These are phyloP conservation scores for Halocaridina rubra DNA, from an alignment of 2,888 invertebrate species.

Conservation along the genomic window DNA sequence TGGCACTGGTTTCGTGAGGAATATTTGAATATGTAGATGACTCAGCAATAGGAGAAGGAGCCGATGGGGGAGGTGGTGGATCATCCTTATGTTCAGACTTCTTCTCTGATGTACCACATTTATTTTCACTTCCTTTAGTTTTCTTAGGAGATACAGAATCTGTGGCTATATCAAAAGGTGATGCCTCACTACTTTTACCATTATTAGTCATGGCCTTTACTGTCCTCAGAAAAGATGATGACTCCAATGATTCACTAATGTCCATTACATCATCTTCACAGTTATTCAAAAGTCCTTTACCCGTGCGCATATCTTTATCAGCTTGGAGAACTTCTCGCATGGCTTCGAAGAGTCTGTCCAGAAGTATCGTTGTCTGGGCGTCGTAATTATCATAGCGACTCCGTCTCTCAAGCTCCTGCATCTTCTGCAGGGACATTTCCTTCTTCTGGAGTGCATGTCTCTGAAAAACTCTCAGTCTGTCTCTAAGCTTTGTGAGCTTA, in stretches of 20 bases:
- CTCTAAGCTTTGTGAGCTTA: constrained; percentile 21
- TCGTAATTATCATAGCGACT: constrained; percentile 44
- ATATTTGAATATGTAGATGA: neutral
- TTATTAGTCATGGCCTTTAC: neutral
- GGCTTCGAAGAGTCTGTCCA: constrained; percentile 42
- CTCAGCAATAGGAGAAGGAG: neutral
- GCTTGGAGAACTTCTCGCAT: constrained; percentile 57
- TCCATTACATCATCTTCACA: neutral
- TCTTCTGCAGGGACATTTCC: constrained; percentile 40
- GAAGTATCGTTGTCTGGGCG: constrained; percentile 25
- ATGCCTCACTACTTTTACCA: neutral
- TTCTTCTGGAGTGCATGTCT: constrained; percentile 28
- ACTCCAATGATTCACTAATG: neutral
- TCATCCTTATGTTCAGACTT: constrained; percentile 4
- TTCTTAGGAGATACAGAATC: neutral
- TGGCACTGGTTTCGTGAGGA: neutral
- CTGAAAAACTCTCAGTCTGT: constrained; percentile 41
- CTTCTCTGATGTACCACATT: neutral
- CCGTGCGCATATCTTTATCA: constrained; percentile 60
- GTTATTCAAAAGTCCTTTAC: constrained; percentile 27
- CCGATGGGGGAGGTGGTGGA: constrained; percentile 17
- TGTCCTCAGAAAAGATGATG: too few species aligned
- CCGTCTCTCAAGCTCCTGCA: constrained; percentile 42
- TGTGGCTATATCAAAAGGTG: neutral
- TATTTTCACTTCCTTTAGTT: neutral